A percentile compares a stretch with the other conserved stretches of the same genome.
phyloP scores from a whole-genome alignment of 2,888 invertebrate species.

The Orthonevra nobilis region DNA sequence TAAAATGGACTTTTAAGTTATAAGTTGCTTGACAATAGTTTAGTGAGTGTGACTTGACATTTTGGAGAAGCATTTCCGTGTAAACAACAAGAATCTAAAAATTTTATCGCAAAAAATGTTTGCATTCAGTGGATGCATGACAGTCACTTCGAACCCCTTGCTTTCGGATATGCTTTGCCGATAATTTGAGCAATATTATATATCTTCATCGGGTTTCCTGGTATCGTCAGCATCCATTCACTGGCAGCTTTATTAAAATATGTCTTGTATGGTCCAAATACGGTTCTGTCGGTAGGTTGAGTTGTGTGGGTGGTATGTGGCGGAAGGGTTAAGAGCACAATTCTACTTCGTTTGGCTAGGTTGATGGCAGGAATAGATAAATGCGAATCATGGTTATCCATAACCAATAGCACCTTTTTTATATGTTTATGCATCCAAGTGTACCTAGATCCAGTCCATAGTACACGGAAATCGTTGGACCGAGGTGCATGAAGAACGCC shows the following conservation, averaged over 20 bases:
- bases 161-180: not conserved
- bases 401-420: not conserved
- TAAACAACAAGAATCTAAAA: too few relatives aligned
- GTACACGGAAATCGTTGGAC: too few relatives aligned
- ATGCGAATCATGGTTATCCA: constrained; percentile 5
- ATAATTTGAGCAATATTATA: constrained; percentile 5
- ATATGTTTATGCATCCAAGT: too few relatives aligned
- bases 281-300: not conserved
- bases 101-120: not conserved
- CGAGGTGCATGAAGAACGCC: too few relatives aligned
- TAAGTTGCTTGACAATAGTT: too few relatives aligned
- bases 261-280: not conserved
- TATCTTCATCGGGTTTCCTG: not conserved
- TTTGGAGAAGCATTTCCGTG: too few relatives aligned
- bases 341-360: not conserved
- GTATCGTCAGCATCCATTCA: too few relatives aligned
- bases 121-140: not conserved
- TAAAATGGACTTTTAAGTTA: too few relatives aligned
- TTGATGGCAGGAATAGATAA: not conserved
- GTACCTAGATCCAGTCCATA: too few relatives aligned
- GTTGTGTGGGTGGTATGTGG: not conserved
- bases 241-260: not conserved
- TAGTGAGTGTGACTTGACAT: too few relatives aligned
- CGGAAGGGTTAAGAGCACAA: not conserved
- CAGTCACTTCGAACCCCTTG: constrained; percentile 3